Base-by-base conservation (phyloP, 2,888 invertebrate species). In the Diaprepes abbreviatus region DNA sequence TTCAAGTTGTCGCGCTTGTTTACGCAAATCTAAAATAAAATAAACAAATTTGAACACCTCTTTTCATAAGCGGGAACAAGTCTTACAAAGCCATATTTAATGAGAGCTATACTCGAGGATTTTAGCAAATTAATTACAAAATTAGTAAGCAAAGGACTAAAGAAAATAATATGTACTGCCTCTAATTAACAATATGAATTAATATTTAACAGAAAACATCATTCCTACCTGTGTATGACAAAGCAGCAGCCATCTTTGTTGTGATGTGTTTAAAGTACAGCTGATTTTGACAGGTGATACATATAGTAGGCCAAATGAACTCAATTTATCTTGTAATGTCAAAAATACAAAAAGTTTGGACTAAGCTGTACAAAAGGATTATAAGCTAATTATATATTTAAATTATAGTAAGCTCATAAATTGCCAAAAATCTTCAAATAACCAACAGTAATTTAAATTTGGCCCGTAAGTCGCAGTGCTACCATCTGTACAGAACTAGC, bases 1-100 rank as follows among this genome's bases (percentile, higher is more conserved):
- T 85, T 98, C 98, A 58, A 98, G 85, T 70, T 93, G 91, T 68
- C 98, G 88, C 1, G 98, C 98, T 84, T 96, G 95, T 83, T 96
- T 96, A 59, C 97, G 88, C 64, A 97, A 85, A 83, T 95, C 97
- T 96, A 80, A 73, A n/a, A n/a, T n/a, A n/a, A 24, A 24, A 24
- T 24, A 24, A 24, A 24, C n/a, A n/a, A n/a, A n/a, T n/a, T n/a
- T n/a, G n/a, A n/a, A n/a, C n/a, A n/a, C n/a, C n/a, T n/a, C n/a
- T n/a, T n/a, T n/a, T n/a, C n/a, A n/a, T n/a, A n/a, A n/a, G n/a
- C n/a, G n/a, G n/a, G n/a, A n/a, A n/a, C n/a, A n/a, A n/a, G n/a
- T n/a, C n/a, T n/a, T n/a, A n/a, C n/a, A n/a, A n/a, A n/a, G n/a
- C n/a, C n/a, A n/a, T n/a, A n/a, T n/a, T n/a, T n/a, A n/a, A n/a